Evolutionary conservation across 2,888 invertebrate genomes (phyloP), one percentile per base, ranked within the genome.

Genomic region (Argyresthia goedartella): DNA sequence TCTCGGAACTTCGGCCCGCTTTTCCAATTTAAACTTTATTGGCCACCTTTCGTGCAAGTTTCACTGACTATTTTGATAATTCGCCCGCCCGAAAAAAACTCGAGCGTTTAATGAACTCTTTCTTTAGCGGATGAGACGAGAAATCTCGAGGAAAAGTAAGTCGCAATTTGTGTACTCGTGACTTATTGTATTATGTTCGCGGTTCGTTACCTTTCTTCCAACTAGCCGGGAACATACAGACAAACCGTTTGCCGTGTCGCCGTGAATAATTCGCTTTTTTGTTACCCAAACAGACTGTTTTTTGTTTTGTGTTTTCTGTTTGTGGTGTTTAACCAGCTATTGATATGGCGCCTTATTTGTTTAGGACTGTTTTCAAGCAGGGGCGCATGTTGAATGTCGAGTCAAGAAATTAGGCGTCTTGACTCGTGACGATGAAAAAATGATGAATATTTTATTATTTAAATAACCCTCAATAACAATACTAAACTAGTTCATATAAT

Each of bases 161-260:
- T 45, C 16, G 33, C 52, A 47, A 52, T 52, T 47, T 52, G 47
- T 52, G 47, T 52, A 42, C 34, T 25, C 35, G 36, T 52, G 47
- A 52, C 41, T 47, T 52, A 52, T 52, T 52, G 52, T 36, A 52
- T 52, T 52, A 51, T 15, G 53, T 53, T 50, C 49, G 53, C 49
- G 49, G 50, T 53, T 53, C 49, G 49, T 49, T 52, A 49, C 13
- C 49, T 14, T 10, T 8, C 48, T 44, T 43, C 42, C 10, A 53
- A 52, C 52, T 52, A 52, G 51, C 35, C 51, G 25, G 25, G 25
- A 25, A 25, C 25, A 25, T 25, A 25, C 13, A 25, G 50, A 35
- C 50, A 44, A 25, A 35, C 39, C 25, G 34, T 14, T 34, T 44
- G 34, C 25, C 16, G 39, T 15, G 16, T 39, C 49, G 39, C n/a